Conservation (phyloP, 2,797 vertebrate species). For the Macropus fuliginosus region DNA sequence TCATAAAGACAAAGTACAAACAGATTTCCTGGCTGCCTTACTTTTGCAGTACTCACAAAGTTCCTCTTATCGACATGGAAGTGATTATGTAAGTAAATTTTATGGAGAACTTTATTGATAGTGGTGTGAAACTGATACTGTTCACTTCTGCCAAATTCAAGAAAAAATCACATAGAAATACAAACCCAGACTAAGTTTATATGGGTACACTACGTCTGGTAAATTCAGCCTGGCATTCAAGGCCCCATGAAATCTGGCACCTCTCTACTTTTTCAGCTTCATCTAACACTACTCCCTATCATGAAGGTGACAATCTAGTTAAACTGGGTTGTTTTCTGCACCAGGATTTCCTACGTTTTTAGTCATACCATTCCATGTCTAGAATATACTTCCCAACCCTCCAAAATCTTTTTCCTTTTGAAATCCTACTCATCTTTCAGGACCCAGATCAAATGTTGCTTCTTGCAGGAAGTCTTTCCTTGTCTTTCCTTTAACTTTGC, state of each 20-base stretch:
- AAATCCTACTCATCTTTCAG: conserved; percentile 30
- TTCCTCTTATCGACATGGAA: neutral
- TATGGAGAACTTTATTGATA: neutral
- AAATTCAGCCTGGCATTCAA: neutral
- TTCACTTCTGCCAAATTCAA: neutral
- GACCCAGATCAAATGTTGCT: conserved; percentile 9
- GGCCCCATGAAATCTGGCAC: neutral
- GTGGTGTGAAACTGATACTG: neutral
- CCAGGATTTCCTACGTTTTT: neutral
- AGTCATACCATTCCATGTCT: neutral
- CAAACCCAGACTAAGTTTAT: neutral
- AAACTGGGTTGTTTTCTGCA: conserved; percentile 5
- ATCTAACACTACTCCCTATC: too few relatives aligned
- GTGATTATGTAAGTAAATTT: neutral
- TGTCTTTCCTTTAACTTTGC: neutral
- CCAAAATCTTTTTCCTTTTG: conserved; percentile 7
- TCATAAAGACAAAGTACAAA: neutral
- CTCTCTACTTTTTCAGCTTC: neutral
- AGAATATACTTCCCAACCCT: neutral
- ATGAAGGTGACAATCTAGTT: neutral
- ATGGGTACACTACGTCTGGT: neutral
- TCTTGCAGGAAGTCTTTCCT: neutral
- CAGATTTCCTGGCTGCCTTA: neutral
- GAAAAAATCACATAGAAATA: neutral
- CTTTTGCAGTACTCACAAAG: neutral